Conservation (phyloP, 1,140 invertebrate genomes). For the Macrobrachium nipponense region DNA sequence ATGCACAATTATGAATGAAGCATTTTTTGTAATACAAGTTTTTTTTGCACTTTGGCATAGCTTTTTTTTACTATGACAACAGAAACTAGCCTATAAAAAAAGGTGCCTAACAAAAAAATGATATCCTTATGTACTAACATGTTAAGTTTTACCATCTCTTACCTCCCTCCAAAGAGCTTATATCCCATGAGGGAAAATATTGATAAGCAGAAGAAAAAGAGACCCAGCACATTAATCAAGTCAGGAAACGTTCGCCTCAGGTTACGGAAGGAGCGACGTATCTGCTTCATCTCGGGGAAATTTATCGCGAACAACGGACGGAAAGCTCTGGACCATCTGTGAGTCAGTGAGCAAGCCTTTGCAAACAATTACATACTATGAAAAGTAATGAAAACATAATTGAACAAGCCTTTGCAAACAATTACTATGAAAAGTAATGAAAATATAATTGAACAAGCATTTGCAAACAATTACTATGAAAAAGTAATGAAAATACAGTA, state of each 20-base stretch:
- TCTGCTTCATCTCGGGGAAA: conserved; percentile 72
- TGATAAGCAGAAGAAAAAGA: conserved; percentile 70
- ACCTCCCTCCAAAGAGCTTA: conserved; percentile 70
- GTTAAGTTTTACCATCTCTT: conserved; percentile 25
- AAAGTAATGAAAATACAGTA: too few relatives aligned
- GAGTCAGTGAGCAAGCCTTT: neutral
- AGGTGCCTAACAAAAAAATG: neutral
- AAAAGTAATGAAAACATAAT: neutral
- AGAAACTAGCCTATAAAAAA: too few relatives aligned
- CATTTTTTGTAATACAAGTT: too few relatives aligned
- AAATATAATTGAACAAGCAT: too few relatives aligned
- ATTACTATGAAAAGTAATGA: neutral
- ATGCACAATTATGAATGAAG: too few relatives aligned
- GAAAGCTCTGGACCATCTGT: conserved; percentile 70
- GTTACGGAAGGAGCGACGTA: conserved; percentile 72
- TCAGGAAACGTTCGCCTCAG: conserved; percentile 72
- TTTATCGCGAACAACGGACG: conserved; percentile 72
- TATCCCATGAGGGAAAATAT: conserved; percentile 72
- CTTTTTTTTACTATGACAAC: too few relatives aligned
- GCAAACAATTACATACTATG: neutral
- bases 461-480: too few relatives aligned
- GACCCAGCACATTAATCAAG: conserved; percentile 71
- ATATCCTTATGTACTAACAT: conserved; percentile 12
- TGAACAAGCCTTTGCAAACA: neutral
- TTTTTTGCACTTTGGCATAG: too few relatives aligned